Conservation (phyloP, 2,888 invertebrate species). For the Falcaria lacertinaria region DNA sequence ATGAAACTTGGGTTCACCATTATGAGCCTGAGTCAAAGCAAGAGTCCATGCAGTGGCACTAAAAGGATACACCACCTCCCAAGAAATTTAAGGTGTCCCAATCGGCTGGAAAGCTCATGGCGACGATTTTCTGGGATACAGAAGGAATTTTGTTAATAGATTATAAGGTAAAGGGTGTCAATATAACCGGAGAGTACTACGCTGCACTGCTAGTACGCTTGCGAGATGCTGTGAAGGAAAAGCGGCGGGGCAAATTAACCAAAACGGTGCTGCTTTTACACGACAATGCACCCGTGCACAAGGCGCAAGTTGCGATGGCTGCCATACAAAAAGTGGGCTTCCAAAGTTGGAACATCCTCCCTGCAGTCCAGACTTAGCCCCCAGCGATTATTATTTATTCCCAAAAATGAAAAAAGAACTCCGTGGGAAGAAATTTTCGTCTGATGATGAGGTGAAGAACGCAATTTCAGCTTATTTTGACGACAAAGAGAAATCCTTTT, state of each 20-base stretch:
- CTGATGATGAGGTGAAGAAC: too few species aligned
- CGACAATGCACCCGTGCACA: too few species aligned
- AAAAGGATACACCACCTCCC: slow-evolving; percentile 18
- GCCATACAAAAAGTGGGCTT: too few species aligned
- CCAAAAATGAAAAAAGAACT: too few species aligned
- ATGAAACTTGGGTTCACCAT: slow-evolving; percentile 25
- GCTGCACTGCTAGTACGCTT: slow-evolving; percentile 15
- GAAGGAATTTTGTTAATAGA: slow-evolving; percentile 11
- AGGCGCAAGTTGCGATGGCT: too few species aligned
- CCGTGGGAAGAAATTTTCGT: too few species aligned
- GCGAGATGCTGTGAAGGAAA: slow-evolving; percentile 9
- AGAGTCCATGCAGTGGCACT: slow-evolving; percentile 19
- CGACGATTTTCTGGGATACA: slow-evolving; percentile 13
- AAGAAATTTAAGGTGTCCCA: slow-evolving; percentile 19
- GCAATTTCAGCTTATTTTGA: too few species aligned
- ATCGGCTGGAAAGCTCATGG: slow-evolving; percentile 67
- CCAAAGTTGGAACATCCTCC: too few species aligned
- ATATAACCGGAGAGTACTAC: slow-evolving; percentile 10
- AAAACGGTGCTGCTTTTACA: too few species aligned
- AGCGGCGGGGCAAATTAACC: not conserved
- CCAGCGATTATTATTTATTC: too few species aligned
- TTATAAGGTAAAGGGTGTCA: slow-evolving; percentile 9
- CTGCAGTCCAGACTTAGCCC: too few species aligned
- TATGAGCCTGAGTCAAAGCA: slow-evolving; percentile 24
- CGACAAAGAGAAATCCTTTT: too few species aligned